phyloP scores from a whole-genome alignment of 2,797 vertebrate genomes.

The Poliocrania exsul region DNA sequence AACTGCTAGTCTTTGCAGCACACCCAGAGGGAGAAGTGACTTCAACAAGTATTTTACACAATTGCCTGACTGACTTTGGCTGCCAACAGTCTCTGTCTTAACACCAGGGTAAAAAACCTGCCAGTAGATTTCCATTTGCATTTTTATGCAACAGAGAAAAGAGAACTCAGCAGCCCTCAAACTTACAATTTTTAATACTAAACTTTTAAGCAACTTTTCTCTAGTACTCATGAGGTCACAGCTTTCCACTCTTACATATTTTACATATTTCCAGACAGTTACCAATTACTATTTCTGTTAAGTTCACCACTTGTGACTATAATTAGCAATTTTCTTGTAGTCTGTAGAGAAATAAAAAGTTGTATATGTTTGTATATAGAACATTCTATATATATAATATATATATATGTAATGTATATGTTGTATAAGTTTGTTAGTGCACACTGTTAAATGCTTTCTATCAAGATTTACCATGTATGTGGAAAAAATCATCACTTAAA shows the following conservation, averaged over 20 bases:
- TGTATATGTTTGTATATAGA: slow-evolving; percentile 84
- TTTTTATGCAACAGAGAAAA: slow-evolving; percentile 6
- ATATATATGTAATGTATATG: slow-evolving; percentile 83
- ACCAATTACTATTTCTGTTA: slow-evolving; percentile 76
- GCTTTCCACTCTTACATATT: slow-evolving; percentile 73
- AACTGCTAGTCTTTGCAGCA: not conserved
- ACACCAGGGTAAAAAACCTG: not conserved
- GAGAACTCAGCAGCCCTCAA: slow-evolving; percentile 52
- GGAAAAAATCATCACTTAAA: slow-evolving; percentile 73
- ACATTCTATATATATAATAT: slow-evolving; percentile 81
- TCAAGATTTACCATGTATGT: slow-evolving; percentile 63
- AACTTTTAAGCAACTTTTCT: slow-evolving; percentile 61
- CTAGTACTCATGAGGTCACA: slow-evolving; percentile 63
- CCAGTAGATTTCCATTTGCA: not conserved
- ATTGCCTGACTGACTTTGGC: not conserved
- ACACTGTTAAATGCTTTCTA: slow-evolving; percentile 75
- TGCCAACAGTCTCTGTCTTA: not conserved
- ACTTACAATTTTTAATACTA: slow-evolving; percentile 61
- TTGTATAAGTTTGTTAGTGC: slow-evolving; percentile 85
- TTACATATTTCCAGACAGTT: slow-evolving; percentile 76
- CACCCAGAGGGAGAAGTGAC: not conserved
- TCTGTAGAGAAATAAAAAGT: slow-evolving; percentile 79
- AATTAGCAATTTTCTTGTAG: slow-evolving; percentile 77
- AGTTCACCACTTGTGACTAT: slow-evolving; percentile 75
- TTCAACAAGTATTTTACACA: not conserved